These are phyloP conservation scores for Tachina lurida DNA, from an alignment of 2,888 invertebrate species.

Conservation along the genomic window DNA sequence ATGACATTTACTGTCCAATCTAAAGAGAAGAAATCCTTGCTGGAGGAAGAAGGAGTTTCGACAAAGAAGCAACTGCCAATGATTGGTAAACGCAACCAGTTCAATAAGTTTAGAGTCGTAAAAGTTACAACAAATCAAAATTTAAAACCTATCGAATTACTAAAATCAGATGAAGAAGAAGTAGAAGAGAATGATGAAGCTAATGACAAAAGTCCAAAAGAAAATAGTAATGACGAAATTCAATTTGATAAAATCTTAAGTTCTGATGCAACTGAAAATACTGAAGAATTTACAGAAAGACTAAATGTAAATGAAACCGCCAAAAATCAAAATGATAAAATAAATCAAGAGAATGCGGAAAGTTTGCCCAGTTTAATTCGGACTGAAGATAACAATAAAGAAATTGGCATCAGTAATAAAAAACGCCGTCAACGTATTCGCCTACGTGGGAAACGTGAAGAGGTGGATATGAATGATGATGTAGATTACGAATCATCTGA, in stretches of 20 bases:
- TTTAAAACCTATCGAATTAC: constrained; percentile 56
- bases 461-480: constrained; percentile 81
- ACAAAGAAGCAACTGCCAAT: constrained; percentile 80
- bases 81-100: constrained; percentile 83
- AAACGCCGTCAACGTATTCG: constrained; percentile 79
- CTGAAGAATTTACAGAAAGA: not conserved
- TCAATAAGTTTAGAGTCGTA: constrained; percentile 79
- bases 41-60: constrained; percentile 4
- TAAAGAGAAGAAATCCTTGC: constrained; percentile 72
- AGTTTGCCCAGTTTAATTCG: not conserved
- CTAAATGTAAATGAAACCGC: not conserved
- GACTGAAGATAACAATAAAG: not conserved
- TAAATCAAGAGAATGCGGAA: not conserved
- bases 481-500: constrained; percentile 84
- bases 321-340: not conserved
- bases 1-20: constrained; percentile 84
- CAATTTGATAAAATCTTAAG: not conserved
- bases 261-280: not conserved
- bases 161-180: constrained; percentile 77
- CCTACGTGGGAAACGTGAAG: constrained; percentile 79
- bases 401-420: constrained; percentile 54
- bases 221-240: not conserved
- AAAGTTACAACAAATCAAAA: constrained; percentile 69
- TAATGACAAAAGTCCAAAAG: not conserved
- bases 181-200: constrained; percentile 74